Evolutionary conservation across 2,888 invertebrate species (phyloP).

Genomic region (Campopleginae sp.): DNA sequence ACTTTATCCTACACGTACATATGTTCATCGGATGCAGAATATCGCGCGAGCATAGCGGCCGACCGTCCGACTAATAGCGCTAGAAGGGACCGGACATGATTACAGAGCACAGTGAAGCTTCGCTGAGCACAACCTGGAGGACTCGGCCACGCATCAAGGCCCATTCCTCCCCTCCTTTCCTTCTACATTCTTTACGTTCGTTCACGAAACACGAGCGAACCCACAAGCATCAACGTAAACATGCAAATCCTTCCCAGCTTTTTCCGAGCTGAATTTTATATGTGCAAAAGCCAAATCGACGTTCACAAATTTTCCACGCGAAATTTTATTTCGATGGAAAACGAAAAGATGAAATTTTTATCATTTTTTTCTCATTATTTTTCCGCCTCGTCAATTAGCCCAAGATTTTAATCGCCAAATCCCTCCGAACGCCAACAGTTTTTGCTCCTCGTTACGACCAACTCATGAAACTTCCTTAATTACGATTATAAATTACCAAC

Average conservation of each 20-base stretch:
- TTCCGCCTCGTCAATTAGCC: background rate
- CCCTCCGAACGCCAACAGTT: background rate
- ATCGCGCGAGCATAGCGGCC: slow-evolving; percentile 44
- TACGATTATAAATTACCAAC: background rate
- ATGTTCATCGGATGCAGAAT: background rate
- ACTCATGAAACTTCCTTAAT: background rate
- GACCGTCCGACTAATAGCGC: slow-evolving; percentile 61
- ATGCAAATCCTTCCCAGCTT: slow-evolving; percentile 30
- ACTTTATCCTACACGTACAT: background rate
- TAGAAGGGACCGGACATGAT: slow-evolving; percentile 82
- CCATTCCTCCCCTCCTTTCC: slow-evolving; percentile 49
- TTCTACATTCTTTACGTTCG: background rate
- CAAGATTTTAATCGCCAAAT: background rate
- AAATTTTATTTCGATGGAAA: background rate
- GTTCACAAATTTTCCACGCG: background rate
- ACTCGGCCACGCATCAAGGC: slow-evolving; percentile 82
- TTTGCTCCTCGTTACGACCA: background rate
- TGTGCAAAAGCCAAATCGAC: background rate
- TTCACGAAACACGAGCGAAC: slow-evolving; percentile 25
- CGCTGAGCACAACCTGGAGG: slow-evolving; percentile 81
- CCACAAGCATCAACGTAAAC: slow-evolving; percentile 22
- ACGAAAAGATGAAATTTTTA: background rate
- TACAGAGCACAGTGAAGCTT: slow-evolving; percentile 82
- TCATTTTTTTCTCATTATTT: background rate
- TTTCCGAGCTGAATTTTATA: slow-evolving; percentile 6